Conservation (phyloP, 2,113 vertebrate species). For the Spea multiplicata region DNA sequence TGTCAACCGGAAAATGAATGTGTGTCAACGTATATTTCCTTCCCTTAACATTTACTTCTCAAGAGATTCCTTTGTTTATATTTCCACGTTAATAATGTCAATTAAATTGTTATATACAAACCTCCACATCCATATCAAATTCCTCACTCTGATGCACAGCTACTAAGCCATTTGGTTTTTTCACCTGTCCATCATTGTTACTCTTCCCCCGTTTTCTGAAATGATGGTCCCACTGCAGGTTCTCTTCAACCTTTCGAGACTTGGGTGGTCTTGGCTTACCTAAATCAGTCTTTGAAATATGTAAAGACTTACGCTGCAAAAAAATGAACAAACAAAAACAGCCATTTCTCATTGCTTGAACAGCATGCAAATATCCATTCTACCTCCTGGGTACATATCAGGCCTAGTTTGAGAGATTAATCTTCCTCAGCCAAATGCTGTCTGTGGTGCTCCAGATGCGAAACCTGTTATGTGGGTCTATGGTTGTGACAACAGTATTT, state of each 20-base stretch:
- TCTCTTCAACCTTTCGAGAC: constrained; percentile 38
- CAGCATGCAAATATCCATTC: no score
- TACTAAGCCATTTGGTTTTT: no score
- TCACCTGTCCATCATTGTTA: background rate
- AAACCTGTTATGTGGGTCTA: no score
- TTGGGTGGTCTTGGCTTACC: background rate
- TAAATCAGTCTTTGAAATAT: background rate
- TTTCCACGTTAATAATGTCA: background rate
- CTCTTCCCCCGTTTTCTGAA: constrained; percentile 17
- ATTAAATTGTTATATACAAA: background rate
- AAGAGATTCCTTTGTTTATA: background rate
- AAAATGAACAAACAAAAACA: no score
- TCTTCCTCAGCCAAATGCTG: no score
- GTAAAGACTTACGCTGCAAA: background rate
- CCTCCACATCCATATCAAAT: constrained; percentile 11
- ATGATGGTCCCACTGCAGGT: background rate
- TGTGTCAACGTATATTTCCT: background rate
- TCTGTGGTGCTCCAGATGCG: no score
- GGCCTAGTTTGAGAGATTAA: no score
- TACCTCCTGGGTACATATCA: no score
- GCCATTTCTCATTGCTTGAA: no score
- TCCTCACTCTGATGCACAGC: constrained; percentile 3
- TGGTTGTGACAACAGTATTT: no score
- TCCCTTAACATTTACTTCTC: background rate
- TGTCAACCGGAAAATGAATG: background rate